Percentiles rank a stretch among this genome's conserved stretches.
phyloP scores from a whole-genome alignment of 2,797 vertebrate genomes.

The Alosa sapidissima region DNA sequence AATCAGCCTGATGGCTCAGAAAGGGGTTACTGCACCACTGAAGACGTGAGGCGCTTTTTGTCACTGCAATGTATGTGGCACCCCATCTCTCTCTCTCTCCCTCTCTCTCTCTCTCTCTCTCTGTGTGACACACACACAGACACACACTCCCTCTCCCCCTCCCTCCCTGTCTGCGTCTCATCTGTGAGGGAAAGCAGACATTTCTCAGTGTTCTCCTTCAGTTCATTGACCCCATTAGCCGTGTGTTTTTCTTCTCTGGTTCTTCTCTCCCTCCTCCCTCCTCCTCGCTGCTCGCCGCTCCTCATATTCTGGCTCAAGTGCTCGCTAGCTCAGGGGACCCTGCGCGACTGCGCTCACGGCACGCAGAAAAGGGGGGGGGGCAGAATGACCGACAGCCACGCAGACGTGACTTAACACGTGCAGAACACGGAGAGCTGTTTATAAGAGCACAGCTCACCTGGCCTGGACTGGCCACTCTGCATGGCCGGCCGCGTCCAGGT shows the following conservation, averaged over 20 bases:
- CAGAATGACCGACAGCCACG: too few species aligned
- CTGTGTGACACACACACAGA: background rate
- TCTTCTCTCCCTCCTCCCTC: background rate
- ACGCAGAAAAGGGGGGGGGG: too few species aligned
- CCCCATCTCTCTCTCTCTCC: background rate
- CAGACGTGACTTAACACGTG: background rate
- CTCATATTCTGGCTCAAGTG: too few species aligned
- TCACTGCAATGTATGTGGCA: conserved; percentile 33
- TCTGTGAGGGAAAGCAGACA: conserved; percentile 20
- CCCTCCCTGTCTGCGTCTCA: background rate
- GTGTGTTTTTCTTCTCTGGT: background rate
- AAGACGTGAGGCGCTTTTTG: conserved; percentile 41
- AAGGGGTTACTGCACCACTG: conserved; percentile 24
- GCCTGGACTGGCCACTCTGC: background rate
- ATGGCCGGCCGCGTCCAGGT: background rate
- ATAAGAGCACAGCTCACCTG: background rate
- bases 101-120: background rate
- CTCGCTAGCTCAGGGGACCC: too few species aligned
- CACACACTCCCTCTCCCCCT: background rate
- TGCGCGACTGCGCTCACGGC: too few species aligned
- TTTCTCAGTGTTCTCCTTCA: conserved; percentile 19
- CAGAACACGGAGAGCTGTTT: background rate
- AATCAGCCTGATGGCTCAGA: conserved; percentile 47
- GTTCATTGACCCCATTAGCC: conserved; percentile 19
- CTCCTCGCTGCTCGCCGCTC: background rate